A percentile compares a stretch with the other conserved stretches of the same genome.
Evolutionary conservation across 2,797 vertebrate genomes (phyloP).

Genomic region (Apodemus agrarius): DNA sequence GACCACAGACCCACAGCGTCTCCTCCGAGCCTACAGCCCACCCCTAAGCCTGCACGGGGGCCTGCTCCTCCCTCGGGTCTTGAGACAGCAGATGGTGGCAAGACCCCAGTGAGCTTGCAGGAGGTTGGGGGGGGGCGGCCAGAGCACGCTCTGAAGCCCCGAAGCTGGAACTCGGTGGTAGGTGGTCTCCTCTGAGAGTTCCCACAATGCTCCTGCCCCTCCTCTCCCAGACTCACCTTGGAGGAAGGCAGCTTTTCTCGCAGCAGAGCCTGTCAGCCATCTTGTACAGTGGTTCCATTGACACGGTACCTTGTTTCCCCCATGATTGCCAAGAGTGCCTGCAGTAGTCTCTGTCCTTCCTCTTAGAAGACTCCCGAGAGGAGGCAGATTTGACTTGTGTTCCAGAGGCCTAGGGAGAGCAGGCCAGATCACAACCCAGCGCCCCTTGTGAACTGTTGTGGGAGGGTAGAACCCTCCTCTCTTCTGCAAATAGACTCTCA

Average conservation of each 20-base stretch:
- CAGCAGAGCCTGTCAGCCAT: rapidly evolving
- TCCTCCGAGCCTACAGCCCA: slow-evolving; percentile 68
- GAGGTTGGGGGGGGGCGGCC: slow-evolving; percentile 34
- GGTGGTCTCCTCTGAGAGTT: background rate
- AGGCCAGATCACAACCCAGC: background rate
- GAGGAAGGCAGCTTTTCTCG: background rate
- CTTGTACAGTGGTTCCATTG: background rate
- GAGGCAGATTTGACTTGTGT: background rate
- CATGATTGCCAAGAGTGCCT: rapidly evolving
- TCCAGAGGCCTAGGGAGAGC: background rate
- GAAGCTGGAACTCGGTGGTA: background rate
- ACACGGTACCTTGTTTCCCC: background rate
- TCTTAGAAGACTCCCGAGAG: background rate
- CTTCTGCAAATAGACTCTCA: background rate
- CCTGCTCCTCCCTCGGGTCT: slow-evolving; percentile 53
- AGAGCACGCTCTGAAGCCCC: slow-evolving; percentile 28
- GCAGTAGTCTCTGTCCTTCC: background rate
- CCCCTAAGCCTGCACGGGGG: slow-evolving; percentile 70
- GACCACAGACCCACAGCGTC: background rate
- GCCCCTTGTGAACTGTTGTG: background rate
- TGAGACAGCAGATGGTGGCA: slow-evolving; percentile 54
- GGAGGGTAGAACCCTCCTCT: background rate
- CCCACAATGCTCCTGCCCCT: background rate
- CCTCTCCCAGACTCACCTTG: background rate
- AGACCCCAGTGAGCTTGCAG: slow-evolving; percentile 46